A percentile compares a stretch with the other conserved stretches of the same genome.
Evolutionary conservation across 2,797 vertebrate species (phyloP).

Genomic region (Tokudaia tokunoshimensis): DNA sequence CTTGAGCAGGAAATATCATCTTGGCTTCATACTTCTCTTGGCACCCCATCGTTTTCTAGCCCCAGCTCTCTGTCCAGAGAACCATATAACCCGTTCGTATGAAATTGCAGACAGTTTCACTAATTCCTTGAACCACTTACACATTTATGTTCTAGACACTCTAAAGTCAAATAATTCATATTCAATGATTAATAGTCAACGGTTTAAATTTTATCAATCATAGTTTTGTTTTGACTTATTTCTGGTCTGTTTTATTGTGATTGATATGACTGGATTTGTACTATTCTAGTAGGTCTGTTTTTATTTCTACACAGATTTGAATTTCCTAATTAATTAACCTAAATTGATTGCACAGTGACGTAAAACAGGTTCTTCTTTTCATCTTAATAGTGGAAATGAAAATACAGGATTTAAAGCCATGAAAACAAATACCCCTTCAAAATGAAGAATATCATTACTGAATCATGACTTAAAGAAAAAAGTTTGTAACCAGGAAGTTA

Average conservation of each 20-base stretch:
- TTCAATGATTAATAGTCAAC: neutral
- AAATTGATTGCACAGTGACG: neutral
- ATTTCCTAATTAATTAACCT: constrained; percentile 1
- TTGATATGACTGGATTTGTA: neutral
- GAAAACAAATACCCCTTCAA: neutral
- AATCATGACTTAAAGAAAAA: neutral
- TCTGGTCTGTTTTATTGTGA: constrained; percentile 8
- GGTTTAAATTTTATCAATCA: neutral
- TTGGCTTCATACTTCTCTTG: too few species aligned
- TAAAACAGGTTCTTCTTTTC: neutral
- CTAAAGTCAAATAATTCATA: neutral
- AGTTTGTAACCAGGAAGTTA: neutral
- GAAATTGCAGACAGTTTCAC: neutral
- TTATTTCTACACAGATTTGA: neutral
- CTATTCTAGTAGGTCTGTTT: neutral
- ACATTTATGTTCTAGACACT: neutral
- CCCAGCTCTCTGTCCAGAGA: too few species aligned
- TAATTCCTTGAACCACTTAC: neutral
- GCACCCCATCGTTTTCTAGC: too few species aligned
- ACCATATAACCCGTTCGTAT: too few species aligned
- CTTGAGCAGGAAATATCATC: too few species aligned
- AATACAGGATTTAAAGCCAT: neutral
- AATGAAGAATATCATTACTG: neutral
- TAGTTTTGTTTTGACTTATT: neutral
- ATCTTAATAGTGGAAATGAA: neutral